Evolutionary conservation across 1,140 invertebrate genomes (phyloP).

Genomic region (Scaptomyza montana): DNA sequence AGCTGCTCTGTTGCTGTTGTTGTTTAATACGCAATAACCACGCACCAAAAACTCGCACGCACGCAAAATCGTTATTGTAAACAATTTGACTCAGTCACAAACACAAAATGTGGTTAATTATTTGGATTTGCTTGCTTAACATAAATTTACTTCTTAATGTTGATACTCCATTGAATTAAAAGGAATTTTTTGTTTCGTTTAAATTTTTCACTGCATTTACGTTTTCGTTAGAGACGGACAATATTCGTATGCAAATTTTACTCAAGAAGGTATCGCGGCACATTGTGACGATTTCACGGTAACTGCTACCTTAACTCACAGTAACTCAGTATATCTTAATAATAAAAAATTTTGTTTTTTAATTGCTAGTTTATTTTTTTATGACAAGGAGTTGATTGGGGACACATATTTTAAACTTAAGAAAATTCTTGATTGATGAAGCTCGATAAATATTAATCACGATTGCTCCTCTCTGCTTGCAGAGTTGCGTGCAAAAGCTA

Average conservation of each 20-base stretch:
- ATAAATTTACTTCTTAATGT: conserved; percentile 25
- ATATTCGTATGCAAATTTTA: conserved; percentile 27
- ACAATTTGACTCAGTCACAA: conserved; percentile 5
- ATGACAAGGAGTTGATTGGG: too few relatives aligned
- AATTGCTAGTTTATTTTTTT: neutral
- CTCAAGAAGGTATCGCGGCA: neutral
- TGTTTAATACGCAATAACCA: conserved; percentile 77
- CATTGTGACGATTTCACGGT: conserved; percentile 16
- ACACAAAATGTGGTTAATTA: conserved; percentile 18
- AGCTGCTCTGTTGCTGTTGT: conserved; percentile 42
- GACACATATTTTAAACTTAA: neutral
- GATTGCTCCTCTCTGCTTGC: neutral
- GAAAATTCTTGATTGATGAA: neutral
- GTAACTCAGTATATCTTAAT: too few relatives aligned
- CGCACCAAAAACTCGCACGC: conserved; percentile 42
- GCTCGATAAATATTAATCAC: neutral
- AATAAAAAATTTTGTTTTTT: neutral
- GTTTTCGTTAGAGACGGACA: conserved; percentile 46
- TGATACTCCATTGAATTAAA: conserved; percentile 38
- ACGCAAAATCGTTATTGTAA: conserved; percentile 5
- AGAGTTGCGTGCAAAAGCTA: conserved; percentile 18
- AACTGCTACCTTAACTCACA: neutral
- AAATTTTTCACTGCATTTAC: conserved; percentile 57
- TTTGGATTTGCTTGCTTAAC: conserved; percentile 12
- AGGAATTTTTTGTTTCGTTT: conserved; percentile 40